Evolutionary conservation across 2,888 invertebrate genomes (phyloP).

Genomic region (Drosophila atripex): DNA sequence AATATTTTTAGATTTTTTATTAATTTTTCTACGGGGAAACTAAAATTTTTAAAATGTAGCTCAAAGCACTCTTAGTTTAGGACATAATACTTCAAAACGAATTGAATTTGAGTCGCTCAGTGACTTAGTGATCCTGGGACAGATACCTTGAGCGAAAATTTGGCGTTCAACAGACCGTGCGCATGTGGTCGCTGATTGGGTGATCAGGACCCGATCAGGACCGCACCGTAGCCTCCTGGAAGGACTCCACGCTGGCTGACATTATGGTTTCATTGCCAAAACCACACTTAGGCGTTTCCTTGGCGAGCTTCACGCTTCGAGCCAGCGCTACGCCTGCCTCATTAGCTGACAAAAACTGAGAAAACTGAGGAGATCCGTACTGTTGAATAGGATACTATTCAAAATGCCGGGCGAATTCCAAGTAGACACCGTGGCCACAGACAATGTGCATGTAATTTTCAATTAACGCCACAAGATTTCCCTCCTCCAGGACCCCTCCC

Average conservation of each 20-base stretch:
- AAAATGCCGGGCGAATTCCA: conserved; percentile 55
- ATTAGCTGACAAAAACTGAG: conserved; percentile 31
- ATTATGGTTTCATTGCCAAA: conserved; percentile 76
- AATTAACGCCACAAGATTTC: conserved; percentile 74
- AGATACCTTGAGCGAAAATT: conserved; percentile 20
- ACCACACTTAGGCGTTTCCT: conserved; percentile 65
- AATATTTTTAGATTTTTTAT: no score
- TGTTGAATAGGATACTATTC: conserved; percentile 29
- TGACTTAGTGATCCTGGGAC: conserved; percentile 24
- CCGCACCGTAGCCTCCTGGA: conserved; percentile 42
- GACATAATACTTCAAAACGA: conserved; percentile 14
- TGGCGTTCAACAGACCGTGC: conserved; percentile 22
- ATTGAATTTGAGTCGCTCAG: conserved; percentile 11
- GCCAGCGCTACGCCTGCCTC: conserved; percentile 33
- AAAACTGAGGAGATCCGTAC: conserved; percentile 7
- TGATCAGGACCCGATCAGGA: conserved; percentile 35
- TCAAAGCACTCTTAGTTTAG: background rate
- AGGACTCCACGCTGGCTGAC: conserved; percentile 67
- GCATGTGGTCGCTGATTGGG: conserved; percentile 63
- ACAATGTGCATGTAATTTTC: conserved; percentile 76
- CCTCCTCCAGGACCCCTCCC: background rate
- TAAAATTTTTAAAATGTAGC: no score
- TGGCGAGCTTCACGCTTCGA: conserved; percentile 54
- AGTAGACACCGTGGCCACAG: conserved; percentile 61
- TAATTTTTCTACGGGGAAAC: no score